Evolutionary conservation across 2,113 vertebrate genomes (phyloP).

Genomic region (Beaufortia kweichowensis): DNA sequence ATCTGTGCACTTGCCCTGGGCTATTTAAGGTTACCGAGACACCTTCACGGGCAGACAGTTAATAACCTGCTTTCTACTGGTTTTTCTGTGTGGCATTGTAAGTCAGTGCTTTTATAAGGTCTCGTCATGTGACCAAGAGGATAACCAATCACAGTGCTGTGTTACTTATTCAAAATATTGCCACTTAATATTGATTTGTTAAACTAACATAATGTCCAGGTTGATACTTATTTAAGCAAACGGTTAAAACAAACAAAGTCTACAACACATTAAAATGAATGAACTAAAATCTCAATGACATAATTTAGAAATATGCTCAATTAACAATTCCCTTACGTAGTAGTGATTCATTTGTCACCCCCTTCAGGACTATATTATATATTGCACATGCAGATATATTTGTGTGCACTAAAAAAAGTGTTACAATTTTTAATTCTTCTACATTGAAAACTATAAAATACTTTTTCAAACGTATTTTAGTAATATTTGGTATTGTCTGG

Average conservation of each 20-base stretch:
- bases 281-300: neutral
- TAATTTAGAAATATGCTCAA: neutral
- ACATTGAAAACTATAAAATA: neutral
- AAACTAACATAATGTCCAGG: neutral
- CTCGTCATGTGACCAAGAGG: neutral
- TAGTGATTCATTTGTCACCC: conserved; percentile 26
- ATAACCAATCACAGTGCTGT: neutral
- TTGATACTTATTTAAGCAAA: no score
- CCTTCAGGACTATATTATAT: conserved; percentile 23
- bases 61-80: neutral
- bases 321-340: neutral
- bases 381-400: neutral
- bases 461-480: neutral
- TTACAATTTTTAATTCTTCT: neutral
- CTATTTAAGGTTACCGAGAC: conserved; percentile 43
- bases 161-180: neutral
- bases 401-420: neutral
- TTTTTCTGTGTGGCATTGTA: neutral
- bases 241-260: no score
- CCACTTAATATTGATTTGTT: neutral
- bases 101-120: neutral
- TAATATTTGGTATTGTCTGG: neutral
- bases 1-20: conserved; percentile 25
- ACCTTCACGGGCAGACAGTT: neutral
- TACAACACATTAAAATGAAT: neutral